Evolutionary conservation across 2,113 vertebrate species (phyloP).

Genomic region (Phylloscopus whistleri): DNA sequence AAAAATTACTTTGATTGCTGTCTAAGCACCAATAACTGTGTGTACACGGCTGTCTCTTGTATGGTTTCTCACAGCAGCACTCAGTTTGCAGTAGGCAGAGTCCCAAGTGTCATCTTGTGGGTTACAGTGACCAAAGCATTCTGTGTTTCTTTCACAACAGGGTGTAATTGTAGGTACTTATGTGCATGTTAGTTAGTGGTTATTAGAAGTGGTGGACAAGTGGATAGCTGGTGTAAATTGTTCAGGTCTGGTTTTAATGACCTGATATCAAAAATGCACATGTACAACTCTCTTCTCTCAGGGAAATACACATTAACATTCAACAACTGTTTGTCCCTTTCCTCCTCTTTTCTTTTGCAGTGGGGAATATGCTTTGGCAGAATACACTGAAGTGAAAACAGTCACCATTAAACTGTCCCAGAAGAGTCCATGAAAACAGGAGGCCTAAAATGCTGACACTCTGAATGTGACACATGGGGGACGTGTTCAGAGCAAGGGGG

Average conservation of each 20-base stretch:
- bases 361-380: constrained; percentile 89
- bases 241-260: not conserved
- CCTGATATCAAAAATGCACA: not conserved
- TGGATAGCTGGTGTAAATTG: not conserved
- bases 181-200: not conserved
- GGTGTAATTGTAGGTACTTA: not conserved
- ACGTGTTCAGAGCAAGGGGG: not conserved
- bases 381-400: constrained; percentile 93
- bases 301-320: not conserved
- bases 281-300: not conserved
- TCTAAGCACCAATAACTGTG: not conserved
- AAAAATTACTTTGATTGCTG: not conserved
- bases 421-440: constrained; percentile 75
- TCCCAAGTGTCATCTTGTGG: not conserved
- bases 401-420: constrained; percentile 91
- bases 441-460: constrained; percentile 55
- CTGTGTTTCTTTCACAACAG: not conserved
- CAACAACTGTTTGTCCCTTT: not conserved
- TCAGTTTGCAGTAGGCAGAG: not conserved
- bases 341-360: constrained; percentile 67
- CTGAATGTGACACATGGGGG: constrained; percentile 57
- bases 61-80: not conserved
- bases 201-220: not conserved
- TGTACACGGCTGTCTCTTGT: not conserved
- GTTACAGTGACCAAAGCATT: not conserved